Evolutionary conservation across 1,140 invertebrate genomes (phyloP).

Genomic region (Caenorhabditis elegans): WBcel235 BX284606.5:2522501-2523000

Average conservation of each 20-base stretch:
- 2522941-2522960: background rate
- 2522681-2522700: slow-evolving; percentile 28
- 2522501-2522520: background rate
- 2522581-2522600: background rate
- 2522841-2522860: background rate
- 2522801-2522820: slow-evolving; percentile 32
- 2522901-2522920: background rate
- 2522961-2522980: too few relatives aligned
- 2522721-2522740: slow-evolving; percentile 1
- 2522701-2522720: slow-evolving; percentile 32
- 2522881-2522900: slow-evolving; percentile 18
- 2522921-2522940: background rate
- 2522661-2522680: slow-evolving; percentile 17
- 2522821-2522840: slow-evolving; percentile 16
- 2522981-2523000: background rate
- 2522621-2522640: background rate
- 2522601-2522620: slow-evolving; percentile 15
- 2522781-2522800: slow-evolving; percentile 32
- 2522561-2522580: too few relatives aligned
- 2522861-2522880: slow-evolving; percentile 19
- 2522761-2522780: slow-evolving; percentile 29
- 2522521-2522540: background rate
- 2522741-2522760: slow-evolving; percentile 19
- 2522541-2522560: background rate
- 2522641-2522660: slow-evolving; percentile 30